These are phyloP conservation scores for Anguilla marmorata DNA, from an alignment of 2,797 vertebrate genomes.

Conservation along the genomic window DNA sequence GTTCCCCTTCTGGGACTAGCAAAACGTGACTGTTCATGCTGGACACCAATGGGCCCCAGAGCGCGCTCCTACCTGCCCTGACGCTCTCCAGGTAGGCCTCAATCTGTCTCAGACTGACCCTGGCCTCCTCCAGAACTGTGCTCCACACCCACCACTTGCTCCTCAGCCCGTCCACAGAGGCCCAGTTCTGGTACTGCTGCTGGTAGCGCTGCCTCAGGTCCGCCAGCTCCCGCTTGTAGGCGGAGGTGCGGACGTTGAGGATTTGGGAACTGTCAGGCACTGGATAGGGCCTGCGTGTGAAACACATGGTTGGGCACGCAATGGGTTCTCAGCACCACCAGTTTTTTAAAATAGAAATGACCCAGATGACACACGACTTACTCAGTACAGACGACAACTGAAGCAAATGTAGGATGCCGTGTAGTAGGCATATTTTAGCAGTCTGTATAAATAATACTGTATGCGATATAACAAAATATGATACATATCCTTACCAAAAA, in stretches of 20 bases:
- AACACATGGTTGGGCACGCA: constrained; percentile 31
- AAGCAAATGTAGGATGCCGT: neutral
- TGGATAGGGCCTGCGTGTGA: constrained; percentile 65
- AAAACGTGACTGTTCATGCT: neutral
- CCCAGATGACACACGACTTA: neutral
- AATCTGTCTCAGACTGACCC: constrained; percentile 72
- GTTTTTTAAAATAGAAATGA: neutral
- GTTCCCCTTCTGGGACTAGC: neutral
- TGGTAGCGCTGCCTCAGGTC: constrained; percentile 75
- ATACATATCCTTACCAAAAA: neutral
- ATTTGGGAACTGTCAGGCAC: constrained; percentile 81
- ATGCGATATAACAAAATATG: neutral
- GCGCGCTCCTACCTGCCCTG: constrained; percentile 71
- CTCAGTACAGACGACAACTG: neutral
- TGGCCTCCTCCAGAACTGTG: constrained; percentile 71
- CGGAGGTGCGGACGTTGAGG: constrained; percentile 73
- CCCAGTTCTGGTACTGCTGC: constrained; percentile 85
- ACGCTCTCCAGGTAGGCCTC: constrained; percentile 81
- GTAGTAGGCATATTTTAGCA: neutral
- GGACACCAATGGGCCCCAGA: neutral
- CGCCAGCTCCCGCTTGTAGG: constrained; percentile 73
- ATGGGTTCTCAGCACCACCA: neutral
- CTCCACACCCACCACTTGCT: constrained; percentile 92
- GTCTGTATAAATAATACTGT: neutral
- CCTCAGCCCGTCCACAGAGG: constrained; percentile 73